phyloP scores from a whole-genome alignment of 1,140 invertebrate species.

The Drusus annulatus region DNA sequence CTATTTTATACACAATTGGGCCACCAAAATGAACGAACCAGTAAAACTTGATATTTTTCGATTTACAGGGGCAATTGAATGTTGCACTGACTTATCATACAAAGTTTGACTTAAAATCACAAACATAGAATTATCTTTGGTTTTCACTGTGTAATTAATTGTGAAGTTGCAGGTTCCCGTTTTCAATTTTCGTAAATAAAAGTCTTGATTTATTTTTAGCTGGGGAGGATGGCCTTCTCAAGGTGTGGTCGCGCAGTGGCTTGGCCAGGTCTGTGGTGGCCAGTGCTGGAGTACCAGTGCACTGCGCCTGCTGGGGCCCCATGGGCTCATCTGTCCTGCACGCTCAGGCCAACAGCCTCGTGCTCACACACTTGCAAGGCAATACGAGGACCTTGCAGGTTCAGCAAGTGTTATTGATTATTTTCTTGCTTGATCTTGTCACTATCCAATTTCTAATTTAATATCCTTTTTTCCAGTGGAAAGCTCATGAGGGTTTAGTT shows the following conservation, averaged over 20 bases:
- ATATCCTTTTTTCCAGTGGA: constrained; percentile 82
- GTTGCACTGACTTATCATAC: too few relatives aligned
- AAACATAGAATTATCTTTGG: too few relatives aligned
- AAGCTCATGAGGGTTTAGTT: constrained; percentile 95
- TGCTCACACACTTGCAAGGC: constrained; percentile 92
- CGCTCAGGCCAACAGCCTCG: constrained; percentile 85
- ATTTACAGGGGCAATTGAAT: too few relatives aligned
- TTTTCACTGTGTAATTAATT: too few relatives aligned
- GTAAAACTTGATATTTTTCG: too few relatives aligned
- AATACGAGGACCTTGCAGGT: constrained; percentile 90
- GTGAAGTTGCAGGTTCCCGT: too few relatives aligned
- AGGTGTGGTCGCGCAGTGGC: constrained; percentile 97
- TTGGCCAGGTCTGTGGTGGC: constrained; percentile 94
- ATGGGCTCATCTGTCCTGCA: constrained; percentile 89
- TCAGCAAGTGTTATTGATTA: neutral
- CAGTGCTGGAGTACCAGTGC: constrained; percentile 84
- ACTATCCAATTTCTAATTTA: neutral
- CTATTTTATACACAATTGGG: too few relatives aligned
- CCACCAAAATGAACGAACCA: too few relatives aligned
- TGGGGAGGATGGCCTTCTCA: constrained; percentile 96
- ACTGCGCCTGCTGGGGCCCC: constrained; percentile 90
- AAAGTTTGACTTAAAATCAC: too few relatives aligned
- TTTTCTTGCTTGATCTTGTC: neutral
- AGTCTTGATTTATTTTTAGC: constrained; percentile 74
- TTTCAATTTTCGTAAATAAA: too few relatives aligned